Percentiles rank a stretch among this genome's conserved stretches.
Conservation (phyloP, 2,888 invertebrate species). For the Coenonympha glycerion region DNA sequence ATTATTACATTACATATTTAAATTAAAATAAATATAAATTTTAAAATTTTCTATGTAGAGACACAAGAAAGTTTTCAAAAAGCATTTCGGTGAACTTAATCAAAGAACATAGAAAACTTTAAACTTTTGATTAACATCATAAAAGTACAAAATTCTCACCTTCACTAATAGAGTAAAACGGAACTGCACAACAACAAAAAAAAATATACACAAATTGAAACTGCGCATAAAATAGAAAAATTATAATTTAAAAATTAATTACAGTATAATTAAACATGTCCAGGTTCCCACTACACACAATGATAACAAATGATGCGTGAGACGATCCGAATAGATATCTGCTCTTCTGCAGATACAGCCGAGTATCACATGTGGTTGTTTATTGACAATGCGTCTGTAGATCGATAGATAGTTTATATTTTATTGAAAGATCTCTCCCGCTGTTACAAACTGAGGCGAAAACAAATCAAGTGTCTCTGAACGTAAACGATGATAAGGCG, state of each 20-base stretch:
- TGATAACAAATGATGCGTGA: conserved; percentile 40
- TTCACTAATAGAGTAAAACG: conserved; percentile 7
- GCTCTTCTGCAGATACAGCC: conserved; percentile 33
- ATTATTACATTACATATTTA: neutral
- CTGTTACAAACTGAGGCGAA: conserved; percentile 8
- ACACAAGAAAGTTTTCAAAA: too few species aligned
- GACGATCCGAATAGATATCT: conserved; percentile 33
- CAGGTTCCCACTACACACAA: conserved; percentile 44
- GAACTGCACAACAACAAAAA: conserved; percentile 16
- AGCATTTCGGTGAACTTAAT: neutral
- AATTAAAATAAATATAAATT: neutral
- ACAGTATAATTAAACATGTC: conserved; percentile 63
- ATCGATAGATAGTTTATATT: conserved; percentile 57
- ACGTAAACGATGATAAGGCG: conserved; percentile 48
- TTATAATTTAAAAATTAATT: conserved; percentile 77
- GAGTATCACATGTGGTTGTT: conserved; percentile 47
- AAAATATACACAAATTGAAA: conserved; percentile 54
- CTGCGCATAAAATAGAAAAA: conserved; percentile 66
- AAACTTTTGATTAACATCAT: neutral
- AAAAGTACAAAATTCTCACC: conserved; percentile 35
- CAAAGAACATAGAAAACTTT: neutral
- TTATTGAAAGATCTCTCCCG: conserved; percentile 37
- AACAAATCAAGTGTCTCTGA: conserved; percentile 29
- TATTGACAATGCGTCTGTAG: conserved; percentile 51
- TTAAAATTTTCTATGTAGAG: neutral